phyloP scores from a whole-genome alignment of 2,113 vertebrate species.

The Cyphomyrus discorhynchus region DNA sequence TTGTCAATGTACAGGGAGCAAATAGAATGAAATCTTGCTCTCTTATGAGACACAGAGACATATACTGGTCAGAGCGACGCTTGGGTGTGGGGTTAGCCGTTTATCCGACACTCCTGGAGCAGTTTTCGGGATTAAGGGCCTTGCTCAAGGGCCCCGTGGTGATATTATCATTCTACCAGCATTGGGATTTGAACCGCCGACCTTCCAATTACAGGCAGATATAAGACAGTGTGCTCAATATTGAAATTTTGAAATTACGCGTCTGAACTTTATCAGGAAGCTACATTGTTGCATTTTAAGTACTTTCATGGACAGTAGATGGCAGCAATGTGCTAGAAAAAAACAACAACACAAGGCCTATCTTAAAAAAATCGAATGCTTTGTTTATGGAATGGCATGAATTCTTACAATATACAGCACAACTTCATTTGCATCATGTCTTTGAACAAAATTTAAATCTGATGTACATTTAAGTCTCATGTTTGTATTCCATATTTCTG shows the following conservation, averaged over 20 bases:
- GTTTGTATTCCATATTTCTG: background rate
- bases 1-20: background rate
- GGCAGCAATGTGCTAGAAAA: constrained; percentile 4
- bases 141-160: background rate
- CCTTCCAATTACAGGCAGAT: background rate
- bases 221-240: background rate
- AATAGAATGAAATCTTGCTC: background rate
- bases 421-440: background rate
- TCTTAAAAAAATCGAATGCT: background rate
- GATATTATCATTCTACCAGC: background rate
- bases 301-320: background rate
- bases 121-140: background rate
- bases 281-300: background rate
- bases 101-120: background rate
- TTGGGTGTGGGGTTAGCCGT: background rate
- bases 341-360: background rate
- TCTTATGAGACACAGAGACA: background rate
- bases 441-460: background rate
- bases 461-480: background rate
- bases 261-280: background rate
- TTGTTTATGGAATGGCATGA: background rate
- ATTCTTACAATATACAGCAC: background rate
- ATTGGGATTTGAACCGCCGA: background rate
- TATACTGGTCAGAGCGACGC: background rate
- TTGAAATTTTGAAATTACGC: background rate